Percentiles rank a stretch among this genome's conserved stretches.
phyloP scores from a whole-genome alignment of 2,888 invertebrate genomes.

The Amblyjoppa fuscipennis region DNA sequence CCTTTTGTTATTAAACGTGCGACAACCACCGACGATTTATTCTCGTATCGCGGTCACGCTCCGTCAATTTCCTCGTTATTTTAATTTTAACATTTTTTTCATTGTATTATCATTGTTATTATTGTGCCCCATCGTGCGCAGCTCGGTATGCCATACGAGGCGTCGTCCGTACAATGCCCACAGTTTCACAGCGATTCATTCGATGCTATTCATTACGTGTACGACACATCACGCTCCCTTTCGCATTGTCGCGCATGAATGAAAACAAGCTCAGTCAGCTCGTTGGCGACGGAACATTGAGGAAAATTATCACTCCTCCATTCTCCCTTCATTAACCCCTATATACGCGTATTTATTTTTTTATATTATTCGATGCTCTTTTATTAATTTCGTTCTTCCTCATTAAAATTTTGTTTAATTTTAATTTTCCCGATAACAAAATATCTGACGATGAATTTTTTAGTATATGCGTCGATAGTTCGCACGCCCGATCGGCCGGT shows the following conservation, averaged over 20 bases:
- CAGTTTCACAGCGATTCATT: slow-evolving; percentile 15
- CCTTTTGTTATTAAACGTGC: slow-evolving; percentile 54
- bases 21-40: slow-evolving; percentile 47
- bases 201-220: slow-evolving; percentile 33
- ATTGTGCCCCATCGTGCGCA: slow-evolving; percentile 26
- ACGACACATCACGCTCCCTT: slow-evolving; percentile 42
- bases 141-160: slow-evolving; percentile 25
- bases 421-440: slow-evolving; percentile 4
- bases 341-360: not conserved
- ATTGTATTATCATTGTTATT: slow-evolving; percentile 29
- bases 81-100: slow-evolving; percentile 42
- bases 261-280: slow-evolving; percentile 29
- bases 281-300: slow-evolving; percentile 10
- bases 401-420: not conserved
- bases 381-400: not conserved
- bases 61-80: slow-evolving; percentile 25
- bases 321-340: slow-evolving; percentile 34
- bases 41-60: slow-evolving; percentile 46
- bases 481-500: not conserved
- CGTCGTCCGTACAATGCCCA: slow-evolving; percentile 5
- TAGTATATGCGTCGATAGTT: not conserved
- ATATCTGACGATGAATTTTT: not conserved
- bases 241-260: slow-evolving; percentile 42
- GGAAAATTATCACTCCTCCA: slow-evolving; percentile 37
- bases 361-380: slow-evolving; percentile 45